A percentile compares a stretch with the other conserved stretches of the same genome.
Conservation (phyloP, 2,113 vertebrate genomes). For the Catharus bicknelli region DNA sequence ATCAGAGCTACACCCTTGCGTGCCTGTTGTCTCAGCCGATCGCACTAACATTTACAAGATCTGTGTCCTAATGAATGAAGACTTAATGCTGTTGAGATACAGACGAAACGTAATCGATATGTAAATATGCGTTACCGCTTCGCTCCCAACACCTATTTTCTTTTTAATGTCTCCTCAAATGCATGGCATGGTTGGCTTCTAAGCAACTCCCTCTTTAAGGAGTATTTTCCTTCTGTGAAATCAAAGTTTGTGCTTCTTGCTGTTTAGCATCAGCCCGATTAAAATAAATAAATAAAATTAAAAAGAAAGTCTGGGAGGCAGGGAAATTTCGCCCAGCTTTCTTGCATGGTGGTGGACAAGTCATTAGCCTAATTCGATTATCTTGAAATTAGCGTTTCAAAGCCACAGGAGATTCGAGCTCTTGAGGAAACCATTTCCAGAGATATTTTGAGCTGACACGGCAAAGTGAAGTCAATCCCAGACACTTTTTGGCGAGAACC, state of each 20-base stretch:
- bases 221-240: not conserved
- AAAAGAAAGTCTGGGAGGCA: not conserved
- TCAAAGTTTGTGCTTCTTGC: not conserved
- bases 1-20: not conserved
- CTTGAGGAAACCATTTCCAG: not conserved
- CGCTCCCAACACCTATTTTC: not conserved
- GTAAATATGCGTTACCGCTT: not conserved
- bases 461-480: not conserved
- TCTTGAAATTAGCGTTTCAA: not conserved
- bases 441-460: rapidly evolving
- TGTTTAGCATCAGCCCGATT: not conserved
- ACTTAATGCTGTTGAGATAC: not conserved
- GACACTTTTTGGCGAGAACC: not conserved
- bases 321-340: not conserved
- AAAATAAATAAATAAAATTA: not conserved
- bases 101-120: not conserved
- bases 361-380: slow-evolving; percentile 38
- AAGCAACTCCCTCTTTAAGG: not conserved
- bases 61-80: not conserved
- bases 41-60: not conserved
- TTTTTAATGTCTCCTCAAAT: not conserved
- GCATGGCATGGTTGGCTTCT: not conserved
- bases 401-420: rapidly evolving
- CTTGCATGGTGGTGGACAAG: not conserved
- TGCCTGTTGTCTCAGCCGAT: not conserved